These are phyloP conservation scores for Scomberomorus guttatus DNA, from an alignment of 2,797 vertebrate species.

Conservation along the genomic window DNA sequence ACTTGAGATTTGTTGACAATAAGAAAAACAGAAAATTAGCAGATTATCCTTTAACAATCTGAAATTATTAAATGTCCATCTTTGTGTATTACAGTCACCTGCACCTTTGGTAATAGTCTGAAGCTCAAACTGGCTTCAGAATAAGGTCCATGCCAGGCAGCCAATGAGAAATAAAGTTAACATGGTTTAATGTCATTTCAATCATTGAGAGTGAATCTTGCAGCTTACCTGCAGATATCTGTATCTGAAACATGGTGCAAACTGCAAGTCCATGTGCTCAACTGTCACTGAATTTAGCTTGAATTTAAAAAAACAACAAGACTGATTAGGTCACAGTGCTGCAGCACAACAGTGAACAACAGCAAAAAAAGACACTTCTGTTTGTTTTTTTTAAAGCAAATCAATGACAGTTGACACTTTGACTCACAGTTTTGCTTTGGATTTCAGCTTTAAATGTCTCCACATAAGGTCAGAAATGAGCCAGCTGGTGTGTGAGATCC, in stretches of 20 bases:
- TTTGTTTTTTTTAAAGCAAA: background rate
- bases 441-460: background rate
- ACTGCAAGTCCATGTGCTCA: background rate
- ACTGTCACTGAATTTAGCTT: no score
- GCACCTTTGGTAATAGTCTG: constrained; percentile 5
- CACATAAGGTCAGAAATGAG: background rate
- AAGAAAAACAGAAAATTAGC: no score
- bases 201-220: background rate
- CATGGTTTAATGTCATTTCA: background rate
- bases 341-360: background rate
- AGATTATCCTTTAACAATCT: no score
- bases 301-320: background rate
- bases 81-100: background rate
- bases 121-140: background rate
- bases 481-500: constrained; percentile 13
- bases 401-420: background rate
- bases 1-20: no score
- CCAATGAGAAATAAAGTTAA: background rate
- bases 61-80: background rate
- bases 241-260: background rate
- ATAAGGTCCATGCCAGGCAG: background rate
- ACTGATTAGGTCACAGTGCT: background rate
- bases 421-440: background rate
- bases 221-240: background rate
- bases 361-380: background rate